These are phyloP conservation scores for Nysson spinosus DNA, from an alignment of 2,888 invertebrate species.

Conservation along the genomic window DNA sequence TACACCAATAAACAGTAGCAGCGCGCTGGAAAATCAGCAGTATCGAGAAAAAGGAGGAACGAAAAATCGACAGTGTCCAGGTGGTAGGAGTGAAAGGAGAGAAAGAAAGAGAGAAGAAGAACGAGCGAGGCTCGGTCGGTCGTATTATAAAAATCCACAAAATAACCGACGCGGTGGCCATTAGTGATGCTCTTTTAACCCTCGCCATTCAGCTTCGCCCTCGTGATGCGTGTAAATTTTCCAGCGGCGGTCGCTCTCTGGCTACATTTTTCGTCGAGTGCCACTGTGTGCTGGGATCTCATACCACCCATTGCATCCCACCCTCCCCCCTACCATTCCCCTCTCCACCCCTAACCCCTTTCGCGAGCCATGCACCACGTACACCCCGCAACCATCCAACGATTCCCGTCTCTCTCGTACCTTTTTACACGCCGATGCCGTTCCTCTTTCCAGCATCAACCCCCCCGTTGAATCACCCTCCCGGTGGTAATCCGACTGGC, in stretches of 20 bases:
- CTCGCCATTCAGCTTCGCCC: slow-evolving; percentile 73
- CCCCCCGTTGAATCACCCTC: slow-evolving; percentile 60
- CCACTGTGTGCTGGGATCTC: slow-evolving; percentile 65
- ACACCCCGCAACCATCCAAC: slow-evolving; percentile 43
- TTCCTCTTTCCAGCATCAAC: too few species aligned
- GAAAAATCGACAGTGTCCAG: slow-evolving; percentile 44
- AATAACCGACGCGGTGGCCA: slow-evolving; percentile 77
- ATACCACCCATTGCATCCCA: slow-evolving; percentile 31
- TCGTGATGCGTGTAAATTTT: slow-evolving; percentile 77
- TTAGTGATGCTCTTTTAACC: slow-evolving; percentile 78
- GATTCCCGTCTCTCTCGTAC: too few species aligned
- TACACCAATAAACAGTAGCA: not conserved
- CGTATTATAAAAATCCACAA: slow-evolving; percentile 78
- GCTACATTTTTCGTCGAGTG: slow-evolving; percentile 76
- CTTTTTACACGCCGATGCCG: too few species aligned
- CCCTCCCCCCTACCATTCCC: slow-evolving; percentile 1
- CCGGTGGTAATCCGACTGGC: slow-evolving; percentile 77
- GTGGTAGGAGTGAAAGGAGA: not conserved
- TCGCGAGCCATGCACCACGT: slow-evolving; percentile 36
- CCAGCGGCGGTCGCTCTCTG: slow-evolving; percentile 75
- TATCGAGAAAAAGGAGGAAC: slow-evolving; percentile 33
- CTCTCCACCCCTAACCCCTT: slow-evolving; percentile 27
- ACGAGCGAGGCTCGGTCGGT: slow-evolving; percentile 49
- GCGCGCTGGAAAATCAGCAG: slow-evolving; percentile 49
- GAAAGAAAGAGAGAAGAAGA: slow-evolving; percentile 32